Evolutionary conservation across 2,113 vertebrate genomes (phyloP).

Genomic region (Neofelis nebulosa): DNA sequence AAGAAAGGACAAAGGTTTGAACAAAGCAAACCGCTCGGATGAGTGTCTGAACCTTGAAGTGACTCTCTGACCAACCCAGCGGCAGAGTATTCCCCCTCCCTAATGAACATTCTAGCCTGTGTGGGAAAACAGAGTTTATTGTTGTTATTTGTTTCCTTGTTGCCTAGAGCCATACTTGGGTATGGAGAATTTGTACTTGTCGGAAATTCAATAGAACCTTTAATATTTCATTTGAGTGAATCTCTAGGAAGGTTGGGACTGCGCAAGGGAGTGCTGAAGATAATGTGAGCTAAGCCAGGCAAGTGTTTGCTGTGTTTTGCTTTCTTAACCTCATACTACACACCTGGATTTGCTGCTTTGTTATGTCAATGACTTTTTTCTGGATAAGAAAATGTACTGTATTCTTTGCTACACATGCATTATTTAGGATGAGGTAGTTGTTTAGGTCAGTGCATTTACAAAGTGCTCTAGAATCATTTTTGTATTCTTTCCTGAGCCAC

Average conservation of each 20-base stretch:
- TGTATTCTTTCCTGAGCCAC: background rate
- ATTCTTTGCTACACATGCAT: background rate
- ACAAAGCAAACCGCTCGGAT: background rate
- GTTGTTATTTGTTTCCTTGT: slow-evolving; percentile 15
- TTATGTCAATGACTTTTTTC: background rate
- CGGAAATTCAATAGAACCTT: slow-evolving; percentile 48
- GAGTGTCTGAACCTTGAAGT: background rate
- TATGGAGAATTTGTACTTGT: slow-evolving; percentile 38
- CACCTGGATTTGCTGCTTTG: background rate
- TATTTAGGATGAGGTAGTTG: background rate
- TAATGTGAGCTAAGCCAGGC: background rate
- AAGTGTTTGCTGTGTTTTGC: background rate
- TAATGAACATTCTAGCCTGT: background rate
- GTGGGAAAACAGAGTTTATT: slow-evolving; percentile 29
- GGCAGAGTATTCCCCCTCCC: background rate
- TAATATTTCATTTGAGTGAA: slow-evolving; percentile 57
- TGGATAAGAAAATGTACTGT: background rate
- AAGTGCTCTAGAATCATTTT: background rate
- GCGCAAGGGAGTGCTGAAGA: background rate
- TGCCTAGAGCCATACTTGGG: slow-evolving; percentile 36
- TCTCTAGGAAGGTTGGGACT: background rate
- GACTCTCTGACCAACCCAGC: background rate
- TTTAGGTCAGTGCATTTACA: background rate
- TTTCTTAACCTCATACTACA: background rate
- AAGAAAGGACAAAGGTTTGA: background rate